phyloP scores from a whole-genome alignment of 2,888 invertebrate genomes.

The Pristionchus entomophagus region DNA sequence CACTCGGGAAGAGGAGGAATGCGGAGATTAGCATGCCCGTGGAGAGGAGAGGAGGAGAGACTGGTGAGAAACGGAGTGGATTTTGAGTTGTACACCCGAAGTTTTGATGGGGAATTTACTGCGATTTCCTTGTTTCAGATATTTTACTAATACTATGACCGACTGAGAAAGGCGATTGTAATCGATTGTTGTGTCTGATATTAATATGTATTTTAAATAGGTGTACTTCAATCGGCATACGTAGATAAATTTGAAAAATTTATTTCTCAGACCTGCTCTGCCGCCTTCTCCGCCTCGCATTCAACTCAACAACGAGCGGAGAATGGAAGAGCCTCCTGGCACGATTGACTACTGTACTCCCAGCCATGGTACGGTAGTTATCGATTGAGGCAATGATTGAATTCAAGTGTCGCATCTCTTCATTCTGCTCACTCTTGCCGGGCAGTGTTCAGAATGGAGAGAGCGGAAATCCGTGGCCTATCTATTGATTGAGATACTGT shows the following conservation, averaged over 20 bases:
- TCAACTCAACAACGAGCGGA: neutral
- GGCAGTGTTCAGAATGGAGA: no score
- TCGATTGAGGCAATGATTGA: neutral
- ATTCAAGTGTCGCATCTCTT: no score
- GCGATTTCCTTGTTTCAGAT: neutral
- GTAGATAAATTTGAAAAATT: neutral
- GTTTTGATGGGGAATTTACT: neutral
- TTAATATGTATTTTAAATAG: neutral
- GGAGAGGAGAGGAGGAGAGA: neutral
- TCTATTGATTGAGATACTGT: no score
- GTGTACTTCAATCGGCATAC: no score
- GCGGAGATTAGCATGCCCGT: neutral
- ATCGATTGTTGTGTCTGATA: neutral
- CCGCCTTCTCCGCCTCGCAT: slow-evolving; percentile 6
- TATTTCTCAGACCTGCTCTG: neutral
- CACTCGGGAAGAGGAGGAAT: neutral
- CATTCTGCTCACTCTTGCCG: no score
- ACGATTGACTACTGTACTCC: slow-evolving; percentile 40
- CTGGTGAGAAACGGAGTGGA: neutral
- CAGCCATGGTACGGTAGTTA: slow-evolving; percentile 22
- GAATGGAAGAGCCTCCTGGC: slow-evolving; percentile 22
- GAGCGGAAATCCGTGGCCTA: no score
- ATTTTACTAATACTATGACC: neutral
- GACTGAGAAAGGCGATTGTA: neutral
- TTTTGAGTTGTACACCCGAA: neutral